phyloP scores from a whole-genome alignment of 2,888 invertebrate species.

The Eristalis intricaria region DNA sequence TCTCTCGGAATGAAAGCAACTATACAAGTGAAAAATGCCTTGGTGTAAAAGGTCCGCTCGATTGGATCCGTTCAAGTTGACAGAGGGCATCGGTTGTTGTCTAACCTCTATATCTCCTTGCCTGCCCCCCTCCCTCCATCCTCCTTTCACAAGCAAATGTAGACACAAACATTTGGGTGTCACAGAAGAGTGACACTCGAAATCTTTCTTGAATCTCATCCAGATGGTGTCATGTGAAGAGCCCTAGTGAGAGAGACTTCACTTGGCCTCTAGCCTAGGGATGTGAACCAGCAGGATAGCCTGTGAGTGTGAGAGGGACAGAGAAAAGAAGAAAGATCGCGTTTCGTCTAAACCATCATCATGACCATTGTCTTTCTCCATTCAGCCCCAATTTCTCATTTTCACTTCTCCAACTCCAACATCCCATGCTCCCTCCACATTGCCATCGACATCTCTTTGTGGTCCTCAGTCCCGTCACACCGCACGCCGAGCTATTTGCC shows the following conservation, averaged over 20 bases:
- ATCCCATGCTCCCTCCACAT: slow-evolving; percentile 5
- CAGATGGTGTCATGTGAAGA: slow-evolving; percentile 51
- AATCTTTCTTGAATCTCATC: slow-evolving; percentile 54
- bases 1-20: background rate
- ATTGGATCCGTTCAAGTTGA: slow-evolving; percentile 36
- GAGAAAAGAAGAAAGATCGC: slow-evolving; percentile 28
- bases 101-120: background rate
- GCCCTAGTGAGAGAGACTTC: slow-evolving; percentile 25
- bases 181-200: slow-evolving; percentile 61
- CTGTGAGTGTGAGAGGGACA: background rate
- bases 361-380: slow-evolving; percentile 43
- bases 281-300: background rate
- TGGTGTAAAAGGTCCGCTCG: slow-evolving; percentile 19
- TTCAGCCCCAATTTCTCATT: slow-evolving; percentile 65
- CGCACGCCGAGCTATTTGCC: slow-evolving; percentile 31
- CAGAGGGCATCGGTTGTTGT: slow-evolving; percentile 44
- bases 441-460: slow-evolving; percentile 33
- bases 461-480: background rate
- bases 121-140: background rate
- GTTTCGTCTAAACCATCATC: slow-evolving; percentile 52
- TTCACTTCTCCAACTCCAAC: slow-evolving; percentile 58
- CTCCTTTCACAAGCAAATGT: background rate
- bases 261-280: slow-evolving; percentile 43
- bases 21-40: background rate
- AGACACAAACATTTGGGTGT: slow-evolving; percentile 28